phyloP scores from a whole-genome alignment of 2,888 invertebrate species.

The Eilema depressum region DNA sequence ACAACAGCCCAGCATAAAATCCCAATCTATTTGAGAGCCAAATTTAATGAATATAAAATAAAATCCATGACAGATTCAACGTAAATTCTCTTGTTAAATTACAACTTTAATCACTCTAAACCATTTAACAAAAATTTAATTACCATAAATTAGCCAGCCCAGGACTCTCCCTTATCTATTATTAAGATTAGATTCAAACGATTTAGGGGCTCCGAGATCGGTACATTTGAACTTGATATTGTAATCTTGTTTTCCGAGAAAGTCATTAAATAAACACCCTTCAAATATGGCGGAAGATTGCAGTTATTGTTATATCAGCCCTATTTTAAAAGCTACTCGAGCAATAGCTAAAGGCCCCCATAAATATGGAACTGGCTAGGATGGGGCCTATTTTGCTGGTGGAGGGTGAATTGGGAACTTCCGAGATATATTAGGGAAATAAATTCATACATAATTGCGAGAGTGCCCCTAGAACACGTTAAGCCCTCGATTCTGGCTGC shows the following conservation, averaged over 20 bases:
- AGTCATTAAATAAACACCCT: neutral
- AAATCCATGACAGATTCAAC: constrained; percentile 5
- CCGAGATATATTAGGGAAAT: too few species aligned
- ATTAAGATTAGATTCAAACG: constrained; percentile 39
- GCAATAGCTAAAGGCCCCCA: neutral
- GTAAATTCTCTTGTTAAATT: constrained; percentile 18
- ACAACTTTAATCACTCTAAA: constrained; percentile 16
- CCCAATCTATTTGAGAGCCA: neutral
- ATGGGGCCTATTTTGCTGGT: too few species aligned
- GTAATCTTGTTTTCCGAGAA: constrained; percentile 20
- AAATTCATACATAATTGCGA: too few species aligned
- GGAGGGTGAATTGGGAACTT: too few species aligned
- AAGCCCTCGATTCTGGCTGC: too few species aligned
- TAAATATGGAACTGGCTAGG: too few species aligned
- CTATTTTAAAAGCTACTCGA: neutral
- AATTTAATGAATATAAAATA: constrained; percentile 7
- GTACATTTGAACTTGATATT: constrained; percentile 40
- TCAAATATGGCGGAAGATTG: neutral
- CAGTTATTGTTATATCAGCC: neutral
- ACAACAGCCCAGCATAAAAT: neutral
- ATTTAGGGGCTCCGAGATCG: constrained; percentile 34
- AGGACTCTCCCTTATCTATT: constrained; percentile 40
- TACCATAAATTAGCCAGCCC: constrained; percentile 40
- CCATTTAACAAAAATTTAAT: constrained; percentile 49
- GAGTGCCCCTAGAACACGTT: too few species aligned